Base-by-base conservation (phyloP, 92 coral and sea anemone genomes). In the Diadumene lineata region DNA sequence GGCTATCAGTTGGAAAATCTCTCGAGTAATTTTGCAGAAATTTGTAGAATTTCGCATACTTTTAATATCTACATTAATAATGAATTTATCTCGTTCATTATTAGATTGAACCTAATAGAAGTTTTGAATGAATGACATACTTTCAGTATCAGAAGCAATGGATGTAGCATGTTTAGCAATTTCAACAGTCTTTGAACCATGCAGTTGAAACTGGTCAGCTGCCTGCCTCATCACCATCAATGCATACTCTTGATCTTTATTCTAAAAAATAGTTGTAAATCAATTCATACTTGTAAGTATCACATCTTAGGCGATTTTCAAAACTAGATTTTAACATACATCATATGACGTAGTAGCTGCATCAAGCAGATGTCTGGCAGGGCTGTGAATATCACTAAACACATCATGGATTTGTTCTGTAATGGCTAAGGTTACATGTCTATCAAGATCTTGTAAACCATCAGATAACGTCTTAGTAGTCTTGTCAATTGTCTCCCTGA, bases 151-250 rank as follows among this genome's bases (percentile, higher is more conserved):
- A 34, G 94, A 93, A 17, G 98, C 90, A 11, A 94, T 63, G 0
- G 98, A 85, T 1, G 98, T 93, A 67, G 97, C 97, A 60, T 94
- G 92, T 58, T 73, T 86, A 6, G 98, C 71, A 1, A 90, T 94
- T 67, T 89, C 87, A 6, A 87, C 73, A 27, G 92, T 77, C 34
- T 60, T 86, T 7, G 76, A 60, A 1, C 91, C 87, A 63, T 92
- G 90, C 66, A 75, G 75, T 43, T 78, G 89, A 75, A 94, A 94
- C 51, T 78, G 78, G 16, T 90, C 96, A 16, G 92, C 97, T 50
- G 81, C 85, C 43, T 73, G 79, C 26, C 55, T 81, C 24, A 85
- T 56, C 64, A 76, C 78, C 27, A 64, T 73, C 32, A 81, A 24
- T 4, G 88, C 89, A 31, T 80, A 85, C 43, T 91, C 92, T 57